A percentile compares a stretch with the other conserved stretches of the same genome.
Conservation (phyloP, 1,140 invertebrate species). For the Phocides pigmalion region DNA sequence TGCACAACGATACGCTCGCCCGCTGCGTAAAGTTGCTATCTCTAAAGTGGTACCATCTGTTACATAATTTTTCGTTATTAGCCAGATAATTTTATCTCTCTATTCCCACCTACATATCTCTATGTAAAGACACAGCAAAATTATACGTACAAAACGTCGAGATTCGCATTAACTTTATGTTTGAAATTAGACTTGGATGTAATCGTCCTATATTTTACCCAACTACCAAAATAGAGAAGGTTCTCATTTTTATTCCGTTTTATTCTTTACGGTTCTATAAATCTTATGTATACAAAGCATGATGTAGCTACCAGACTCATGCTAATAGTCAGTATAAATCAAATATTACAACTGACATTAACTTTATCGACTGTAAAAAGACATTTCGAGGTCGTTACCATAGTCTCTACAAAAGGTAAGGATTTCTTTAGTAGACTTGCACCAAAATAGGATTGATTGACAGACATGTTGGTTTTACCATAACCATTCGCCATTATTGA, state of each 20-base stretch:
- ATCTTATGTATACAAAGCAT: not conserved
- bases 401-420: constrained; percentile 58
- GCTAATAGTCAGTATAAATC: constrained; percentile 34
- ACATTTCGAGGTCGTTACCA: constrained; percentile 38
- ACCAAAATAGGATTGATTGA: constrained; percentile 72
- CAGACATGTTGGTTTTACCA: constrained; percentile 60
- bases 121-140: constrained; percentile 34
- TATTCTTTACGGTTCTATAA: not conserved
- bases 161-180: not conserved
- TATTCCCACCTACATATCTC: constrained; percentile 37
- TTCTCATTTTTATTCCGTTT: too few species aligned
- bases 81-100: constrained; percentile 67
- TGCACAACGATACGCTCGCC: constrained; percentile 45
- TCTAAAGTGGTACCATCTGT: constrained; percentile 55
- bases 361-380: constrained; percentile 44
- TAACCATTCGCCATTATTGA: constrained; percentile 56
- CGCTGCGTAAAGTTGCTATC: constrained; percentile 60
- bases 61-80: constrained; percentile 72
- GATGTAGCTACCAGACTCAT: not conserved
- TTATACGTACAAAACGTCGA: not conserved
- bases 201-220: not conserved
- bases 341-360: constrained; percentile 47
- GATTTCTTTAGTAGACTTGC: constrained; percentile 61
- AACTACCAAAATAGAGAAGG: too few species aligned
- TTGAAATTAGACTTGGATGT: not conserved